Base-by-base conservation (phyloP, 1,140 invertebrate genomes). In the Drosophila varians region DNA sequence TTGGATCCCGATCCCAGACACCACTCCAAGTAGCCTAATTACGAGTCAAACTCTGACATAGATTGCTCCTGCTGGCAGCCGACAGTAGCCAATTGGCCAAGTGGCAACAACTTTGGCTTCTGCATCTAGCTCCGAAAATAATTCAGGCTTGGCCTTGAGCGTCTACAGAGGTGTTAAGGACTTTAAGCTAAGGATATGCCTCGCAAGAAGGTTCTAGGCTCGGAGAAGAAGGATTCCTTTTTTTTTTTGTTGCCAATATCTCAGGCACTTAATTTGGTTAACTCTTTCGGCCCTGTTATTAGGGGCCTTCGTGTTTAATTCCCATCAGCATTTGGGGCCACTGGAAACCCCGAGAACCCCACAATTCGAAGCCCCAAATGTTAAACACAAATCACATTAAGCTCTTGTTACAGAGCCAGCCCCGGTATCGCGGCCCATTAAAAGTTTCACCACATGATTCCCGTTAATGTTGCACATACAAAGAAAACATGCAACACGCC, bases 1-100 rank as follows among this genome's bases (percentile, higher is more conserved):
- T 62, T 19, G 38, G 40, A 60, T 55, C 53, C 45, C 46, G 23
- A 28, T 28, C 9, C 14, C 23, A 18, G 45, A 12, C 46, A 48
- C 60, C 62, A 66, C 75, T 66, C 57, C 75, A 77, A 84, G 80
- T 84, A 84, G 80, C 80, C 80, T 84, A 84, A 84, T 84, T 84
- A 78, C 80, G 61, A 65, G 66, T 84, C 79, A 78, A 73, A 64
- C 56, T 57, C 74, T 84, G 65, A 84, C 79, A 84, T 75, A 61
- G 61, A 60, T 79, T 83, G 54, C 79, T 74, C 72, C 64, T 74
- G 46, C 56, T 72, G 64, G 79, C 71, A 49, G 66, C 58, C 42
- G 71, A 57, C 70, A 61, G 70, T 74, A 74, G 70, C 71, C 36
- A 54, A 48, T 66, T 49, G 21, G 34, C 65, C 69, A 60, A 48